phyloP scores from a whole-genome alignment of 1,140 invertebrate genomes.

The Mya arenaria region DNA sequence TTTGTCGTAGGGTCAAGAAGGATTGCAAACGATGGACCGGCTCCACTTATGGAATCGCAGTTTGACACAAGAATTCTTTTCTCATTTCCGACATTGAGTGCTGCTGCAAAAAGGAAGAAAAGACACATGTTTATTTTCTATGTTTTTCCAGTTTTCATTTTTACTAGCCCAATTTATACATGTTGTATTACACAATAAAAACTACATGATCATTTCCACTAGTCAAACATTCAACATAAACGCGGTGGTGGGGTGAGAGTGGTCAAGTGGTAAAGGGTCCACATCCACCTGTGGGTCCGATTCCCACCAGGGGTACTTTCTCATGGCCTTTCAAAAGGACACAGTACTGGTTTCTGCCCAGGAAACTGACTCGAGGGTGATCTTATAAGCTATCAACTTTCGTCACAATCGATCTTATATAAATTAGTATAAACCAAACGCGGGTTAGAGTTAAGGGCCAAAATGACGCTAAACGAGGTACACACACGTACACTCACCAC shows the following conservation, averaged over 20 bases:
- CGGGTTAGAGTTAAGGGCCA: too few relatives aligned
- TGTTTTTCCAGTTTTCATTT: background rate
- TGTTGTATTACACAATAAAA: background rate
- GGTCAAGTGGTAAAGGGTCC: background rate
- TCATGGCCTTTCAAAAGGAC: too few relatives aligned
- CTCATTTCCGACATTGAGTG: background rate
- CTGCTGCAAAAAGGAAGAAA: constrained; percentile 12
- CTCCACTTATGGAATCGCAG: constrained; percentile 26
- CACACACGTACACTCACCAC: too few relatives aligned
- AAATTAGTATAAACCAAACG: too few relatives aligned
- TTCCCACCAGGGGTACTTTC: too few relatives aligned
- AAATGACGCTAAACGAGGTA: too few relatives aligned
- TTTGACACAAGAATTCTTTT: constrained; percentile 42
- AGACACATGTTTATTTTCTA: background rate
- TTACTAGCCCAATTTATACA: background rate
- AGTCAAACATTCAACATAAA: background rate
- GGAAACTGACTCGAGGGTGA: too few relatives aligned
- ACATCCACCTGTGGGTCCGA: background rate
- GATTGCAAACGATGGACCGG: constrained; percentile 26
- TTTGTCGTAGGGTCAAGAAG: constrained; percentile 13
- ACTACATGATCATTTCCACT: background rate
- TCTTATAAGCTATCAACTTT: too few relatives aligned
- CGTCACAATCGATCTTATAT: too few relatives aligned
- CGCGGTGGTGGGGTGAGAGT: background rate
- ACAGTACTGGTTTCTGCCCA: too few relatives aligned